Evolutionary conservation across 2,797 vertebrate species (phyloP), one percentile per base, ranked within the genome.

Genomic region (Masticophis lateralis): DNA sequence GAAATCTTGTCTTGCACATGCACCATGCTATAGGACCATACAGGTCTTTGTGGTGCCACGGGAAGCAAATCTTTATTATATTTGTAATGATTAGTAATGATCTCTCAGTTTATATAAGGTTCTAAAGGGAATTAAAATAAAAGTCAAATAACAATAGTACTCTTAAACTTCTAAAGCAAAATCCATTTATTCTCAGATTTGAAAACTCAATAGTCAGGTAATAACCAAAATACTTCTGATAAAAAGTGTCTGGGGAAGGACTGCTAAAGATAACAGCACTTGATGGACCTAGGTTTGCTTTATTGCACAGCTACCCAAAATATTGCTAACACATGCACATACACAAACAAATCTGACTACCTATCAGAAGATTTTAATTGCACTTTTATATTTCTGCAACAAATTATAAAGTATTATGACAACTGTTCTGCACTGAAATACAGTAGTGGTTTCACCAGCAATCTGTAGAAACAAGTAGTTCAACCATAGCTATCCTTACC

Each of bases 401-500:
- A 79, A 87, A 18, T 87, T 66, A 10, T 18, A 69, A 47, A 53
- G 20, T 5, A 53, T 47, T 86, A 93, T 66, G 22, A 79, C 22
- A 37, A 27, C 1, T 83, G 14, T 47, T 87, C 22, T 79, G 25
- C 25, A 88, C 43, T 14, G 12, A 6, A 95, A 8, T 56, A 87
- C 1, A 1, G 55, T 25, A 91, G 0, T 92, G 12, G 13, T 55
- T 55, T 69, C 13, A 25, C 0, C 10, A 86, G 13, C 87, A 92
- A 61, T 79, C 14, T 10, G 56, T n/a, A 56, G 55, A 91, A 12
- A 92, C 5, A 88, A 16, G 2, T 18, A 90, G 0, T 0, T 2
- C 61, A 95, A 61, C 1, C 86, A 60, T 18, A 57, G 79, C 11
- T 43, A 51, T 69, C 57, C 83, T 90, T 98, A 99, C 99, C 99